Evolutionary conservation across 1,140 invertebrate genomes (phyloP).

Genomic region (Triops cancriformis): DNA sequence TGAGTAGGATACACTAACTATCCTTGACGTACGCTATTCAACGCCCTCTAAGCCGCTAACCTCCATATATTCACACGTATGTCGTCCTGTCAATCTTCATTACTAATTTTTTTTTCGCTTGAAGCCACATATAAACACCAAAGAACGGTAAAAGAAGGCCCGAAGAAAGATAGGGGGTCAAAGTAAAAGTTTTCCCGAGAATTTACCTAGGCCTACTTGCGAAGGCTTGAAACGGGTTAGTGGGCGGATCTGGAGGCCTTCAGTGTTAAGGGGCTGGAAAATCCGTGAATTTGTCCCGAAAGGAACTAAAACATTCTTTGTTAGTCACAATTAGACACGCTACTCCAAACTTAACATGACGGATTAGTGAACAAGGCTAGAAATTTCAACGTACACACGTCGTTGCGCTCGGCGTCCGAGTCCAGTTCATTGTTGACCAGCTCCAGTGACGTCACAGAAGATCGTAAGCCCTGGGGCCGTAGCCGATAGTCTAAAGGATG

Average conservation of each 20-base stretch:
- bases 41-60: too few relatives aligned
- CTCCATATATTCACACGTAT: too few relatives aligned
- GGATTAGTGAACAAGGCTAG: not conserved
- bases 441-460: not conserved
- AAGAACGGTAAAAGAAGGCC: not conserved
- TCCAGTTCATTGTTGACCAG: not conserved
- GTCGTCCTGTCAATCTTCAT: too few relatives aligned
- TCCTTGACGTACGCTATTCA: too few relatives aligned
- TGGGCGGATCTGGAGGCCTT: not conserved
- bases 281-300: not conserved
- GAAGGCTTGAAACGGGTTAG: not conserved
- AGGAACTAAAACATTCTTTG: not conserved
- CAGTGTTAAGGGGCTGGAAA: not conserved
- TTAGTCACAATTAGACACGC: not conserved
- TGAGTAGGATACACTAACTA: too few relatives aligned
- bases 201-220: not conserved
- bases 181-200: not conserved
- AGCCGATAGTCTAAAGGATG: not conserved
- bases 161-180: not conserved
- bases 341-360: not conserved
- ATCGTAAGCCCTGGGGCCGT: not conserved
- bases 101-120: too few relatives aligned
- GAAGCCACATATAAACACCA: too few relatives aligned
- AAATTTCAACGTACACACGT: not conserved
- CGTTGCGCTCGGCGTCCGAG: not conserved